These are phyloP conservation scores for Diaperis boleti DNA, from an alignment of 2,888 invertebrate genomes.

Conservation along the genomic window DNA sequence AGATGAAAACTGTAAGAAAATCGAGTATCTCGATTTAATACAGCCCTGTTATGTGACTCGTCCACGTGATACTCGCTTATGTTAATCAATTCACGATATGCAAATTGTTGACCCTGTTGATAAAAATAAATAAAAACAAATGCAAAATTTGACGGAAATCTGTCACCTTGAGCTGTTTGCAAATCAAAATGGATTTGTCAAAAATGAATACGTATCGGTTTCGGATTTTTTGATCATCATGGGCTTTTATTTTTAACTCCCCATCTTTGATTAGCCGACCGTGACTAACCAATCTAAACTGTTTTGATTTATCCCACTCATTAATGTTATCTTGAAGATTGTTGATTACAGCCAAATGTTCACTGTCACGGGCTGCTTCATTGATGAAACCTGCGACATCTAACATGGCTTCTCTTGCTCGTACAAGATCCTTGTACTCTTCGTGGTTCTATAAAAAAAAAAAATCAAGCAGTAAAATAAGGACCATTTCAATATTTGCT, in stretches of 20 bases:
- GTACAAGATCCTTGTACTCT: slow-evolving; percentile 84
- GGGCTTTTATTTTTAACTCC: slow-evolving; percentile 91
- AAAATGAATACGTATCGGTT: slow-evolving; percentile 96
- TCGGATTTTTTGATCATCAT: slow-evolving; percentile 87
- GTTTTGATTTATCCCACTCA: slow-evolving; percentile 81
- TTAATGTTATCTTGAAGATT: slow-evolving; percentile 91
- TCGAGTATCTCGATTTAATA: slow-evolving; percentile 78
- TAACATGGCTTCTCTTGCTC: slow-evolving; percentile 95
- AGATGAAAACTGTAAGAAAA: slow-evolving; percentile 89
- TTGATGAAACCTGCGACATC: slow-evolving; percentile 98
- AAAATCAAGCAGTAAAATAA: slow-evolving; percentile 3
- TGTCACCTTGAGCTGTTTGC: slow-evolving; percentile 83
- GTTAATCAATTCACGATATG: slow-evolving; percentile 86
- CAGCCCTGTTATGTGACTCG: slow-evolving; percentile 76
- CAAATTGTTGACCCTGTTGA: slow-evolving; percentile 91
- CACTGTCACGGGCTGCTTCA: slow-evolving; percentile 97
- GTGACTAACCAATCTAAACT: slow-evolving; percentile 87
- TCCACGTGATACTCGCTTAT: slow-evolving; percentile 90
- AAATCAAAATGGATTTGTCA: slow-evolving; percentile 95
- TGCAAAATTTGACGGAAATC: neutral
- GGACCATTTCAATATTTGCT: too few species aligned
- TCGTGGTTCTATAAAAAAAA: slow-evolving; percentile 76
- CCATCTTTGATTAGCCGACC: slow-evolving; percentile 94
- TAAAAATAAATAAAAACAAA: too few species aligned
- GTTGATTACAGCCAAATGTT: slow-evolving; percentile 88